phyloP scores from a whole-genome alignment of 2,113 vertebrate species.

The Macrotus californicus region DNA sequence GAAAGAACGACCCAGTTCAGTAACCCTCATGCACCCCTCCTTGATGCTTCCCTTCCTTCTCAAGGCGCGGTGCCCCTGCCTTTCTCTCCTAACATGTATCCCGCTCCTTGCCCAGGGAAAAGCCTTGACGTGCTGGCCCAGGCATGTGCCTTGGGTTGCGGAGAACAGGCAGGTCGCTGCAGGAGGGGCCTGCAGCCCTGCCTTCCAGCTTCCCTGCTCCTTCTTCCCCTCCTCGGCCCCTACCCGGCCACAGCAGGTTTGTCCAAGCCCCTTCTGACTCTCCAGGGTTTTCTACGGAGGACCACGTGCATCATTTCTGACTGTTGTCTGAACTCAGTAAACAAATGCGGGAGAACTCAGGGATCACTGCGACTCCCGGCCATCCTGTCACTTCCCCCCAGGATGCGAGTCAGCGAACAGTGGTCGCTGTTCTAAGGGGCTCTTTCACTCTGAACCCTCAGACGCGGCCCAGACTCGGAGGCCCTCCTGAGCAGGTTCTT shows the following conservation, averaged over 20 bases:
- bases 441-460: not conserved
- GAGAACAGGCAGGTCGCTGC: too few relatives aligned
- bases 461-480: not conserved
- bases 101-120: not conserved
- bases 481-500: not conserved
- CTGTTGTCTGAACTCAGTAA: conserved; percentile 62
- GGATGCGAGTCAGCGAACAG: not conserved
- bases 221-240: not conserved
- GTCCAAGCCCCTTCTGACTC: not conserved
- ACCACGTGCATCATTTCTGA: conserved; percentile 54
- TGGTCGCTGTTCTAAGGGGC: not conserved
- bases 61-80: not conserved
- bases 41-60: not conserved
- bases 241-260: not conserved
- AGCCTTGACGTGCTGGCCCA: not conserved
- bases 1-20: not conserved
- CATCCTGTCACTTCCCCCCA: not conserved
- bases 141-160: not conserved
- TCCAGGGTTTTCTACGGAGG: conserved; percentile 64
- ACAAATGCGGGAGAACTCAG: conserved; percentile 31
- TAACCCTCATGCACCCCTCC: not conserved
- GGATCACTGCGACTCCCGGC: conserved; percentile 53
- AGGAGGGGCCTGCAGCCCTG: fast-evolving
- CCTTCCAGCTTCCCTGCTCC: not conserved
- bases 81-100: fast-evolving